Percentiles rank a stretch among this genome's conserved stretches.
These are phyloP conservation scores for Lysandra bellargus DNA, from an alignment of 2,888 invertebrate species.

Conservation along the genomic window DNA sequence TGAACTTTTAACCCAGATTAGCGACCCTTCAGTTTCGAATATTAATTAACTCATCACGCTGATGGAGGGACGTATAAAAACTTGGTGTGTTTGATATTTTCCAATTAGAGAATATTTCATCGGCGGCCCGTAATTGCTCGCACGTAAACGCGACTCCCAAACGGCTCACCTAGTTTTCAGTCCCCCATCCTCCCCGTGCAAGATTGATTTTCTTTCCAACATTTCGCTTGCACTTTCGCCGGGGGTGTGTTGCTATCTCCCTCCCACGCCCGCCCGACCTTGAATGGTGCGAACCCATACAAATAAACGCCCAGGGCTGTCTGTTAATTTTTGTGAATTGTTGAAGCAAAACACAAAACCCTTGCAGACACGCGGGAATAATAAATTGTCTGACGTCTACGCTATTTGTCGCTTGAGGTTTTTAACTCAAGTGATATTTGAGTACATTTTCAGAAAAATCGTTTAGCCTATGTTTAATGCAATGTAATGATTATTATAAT, in stretches of 20 bases:
- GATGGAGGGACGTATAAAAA: neutral
- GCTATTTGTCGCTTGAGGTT: neutral
- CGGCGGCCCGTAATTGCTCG: slow-evolving; percentile 42
- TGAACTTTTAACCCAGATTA: slow-evolving; percentile 19
- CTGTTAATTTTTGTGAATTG: slow-evolving; percentile 29
- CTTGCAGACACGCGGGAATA: neutral
- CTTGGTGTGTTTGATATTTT: slow-evolving; percentile 6
- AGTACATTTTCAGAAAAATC: neutral
- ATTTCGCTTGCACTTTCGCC: slow-evolving; percentile 76
- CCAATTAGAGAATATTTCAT: slow-evolving; percentile 19
- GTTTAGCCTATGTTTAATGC: neutral
- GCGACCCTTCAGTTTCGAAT: slow-evolving; percentile 10
- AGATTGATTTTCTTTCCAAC: slow-evolving; percentile 78
- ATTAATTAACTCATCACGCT: slow-evolving; percentile 7
- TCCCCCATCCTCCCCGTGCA: slow-evolving; percentile 59
- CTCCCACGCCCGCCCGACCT: slow-evolving; percentile 66
- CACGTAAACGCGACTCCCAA: slow-evolving; percentile 48
- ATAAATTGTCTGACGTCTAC: slow-evolving; percentile 14
- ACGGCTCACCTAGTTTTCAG: slow-evolving; percentile 76
- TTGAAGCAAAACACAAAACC: slow-evolving; percentile 21
- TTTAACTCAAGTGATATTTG: neutral
- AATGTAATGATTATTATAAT: neutral
- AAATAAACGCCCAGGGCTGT: slow-evolving; percentile 51
- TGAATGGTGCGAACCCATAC: slow-evolving; percentile 68
- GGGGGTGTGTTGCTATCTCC: slow-evolving; percentile 61